Base-by-base conservation (phyloP, 2,113 vertebrate species). In the Empidonax traillii region DNA sequence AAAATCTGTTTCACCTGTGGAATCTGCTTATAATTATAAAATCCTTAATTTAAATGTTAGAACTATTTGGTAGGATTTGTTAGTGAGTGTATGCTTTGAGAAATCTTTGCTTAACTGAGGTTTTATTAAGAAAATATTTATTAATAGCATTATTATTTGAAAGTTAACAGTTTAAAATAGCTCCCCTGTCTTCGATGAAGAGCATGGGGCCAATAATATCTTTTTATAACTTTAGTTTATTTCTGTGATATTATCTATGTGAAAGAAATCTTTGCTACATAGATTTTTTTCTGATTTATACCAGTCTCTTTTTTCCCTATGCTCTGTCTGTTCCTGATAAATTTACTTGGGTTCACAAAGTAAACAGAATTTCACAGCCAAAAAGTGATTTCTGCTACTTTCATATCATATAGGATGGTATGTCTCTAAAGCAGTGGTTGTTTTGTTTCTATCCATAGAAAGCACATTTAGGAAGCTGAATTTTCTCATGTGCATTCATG, bases 231-330 rank as follows among this genome's bases (percentile, higher is more conserved):
- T 73, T 76, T 13, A 3, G 1, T 62, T 59, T 46, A 43, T 39
- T 82, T 68, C 10, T 85, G 17, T 15, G 4, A 10, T 79, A 46
- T 47, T 76, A 25, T 37, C 47, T 37, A 4, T 10, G 6, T 31
- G n/a, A 73, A 6, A 61, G 12, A 77, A 77, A 9, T 21, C 28
- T 58, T 79, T 59, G 8, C 9, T 67, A 37, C 7, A 31, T 39
- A 39, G 43, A 66, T 1, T 37, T 67, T 47, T 49, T 49, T 61
- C 9, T 79, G 7, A n/a, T 28, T 72, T 75, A 15, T 28, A 52
- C 22, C 0, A 0, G 5, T 24, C 3, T 65, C 10, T 75, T 66
- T 62, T 77, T n/a, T 33, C 23, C 12, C 14, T 61, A 3, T 31
- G 14, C 1, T 27, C 17, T 35, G 12, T 7, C 8, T 76, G 12